Base-by-base conservation (phyloP, 2,113 vertebrate genomes). In the Zosterops borbonicus region DNA sequence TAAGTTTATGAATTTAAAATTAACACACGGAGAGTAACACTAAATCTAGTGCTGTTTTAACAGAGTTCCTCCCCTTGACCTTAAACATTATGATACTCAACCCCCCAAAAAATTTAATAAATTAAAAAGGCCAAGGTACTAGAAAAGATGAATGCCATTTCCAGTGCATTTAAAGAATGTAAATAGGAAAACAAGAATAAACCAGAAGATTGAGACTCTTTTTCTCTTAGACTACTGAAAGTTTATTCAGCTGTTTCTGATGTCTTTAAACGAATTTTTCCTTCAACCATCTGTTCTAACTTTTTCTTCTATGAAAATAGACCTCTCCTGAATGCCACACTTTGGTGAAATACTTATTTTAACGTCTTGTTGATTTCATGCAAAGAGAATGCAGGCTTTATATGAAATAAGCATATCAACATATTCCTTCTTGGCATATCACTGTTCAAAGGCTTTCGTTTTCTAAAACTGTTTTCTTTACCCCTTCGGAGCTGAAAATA, bases 201-300 rank as follows among this genome's bases (percentile, higher is more conserved):
- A 95, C 89, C 87, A 83, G 74, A 84, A 94, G 90, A 89, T 94
- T 93, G 59, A 96, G 64, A 35, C 55, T 94, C 52, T 92, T 74
- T 97, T 79, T 86, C 55, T 92, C 83, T 90, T 80, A 95, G 95
- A 95, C 96, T 97, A 95, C 90, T 91, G 94, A 96, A 97, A 97
- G 98, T 98, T 98, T 97, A 97, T 97, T 98, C 98, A 98, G 98
- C 97, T 98, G 98, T 97, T 98, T 98, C 97, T 97, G 95, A 98
- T 97, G 94, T 97, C 87, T 98, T 85, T 96, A 97, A 96, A 96
- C 89, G 95, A 97, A 89, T 95, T 92, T 97, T 96, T 96, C 95
- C n/a, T 97, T 92, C 94, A 96, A 67, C 97, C 98, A 98, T 98
- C 97, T 98, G 98, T 95, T 97, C 97, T 94, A 91, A 63, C 52